Evolutionary conservation across 1,140 invertebrate genomes (phyloP).

Genomic region (Hermetia illucens): DNA sequence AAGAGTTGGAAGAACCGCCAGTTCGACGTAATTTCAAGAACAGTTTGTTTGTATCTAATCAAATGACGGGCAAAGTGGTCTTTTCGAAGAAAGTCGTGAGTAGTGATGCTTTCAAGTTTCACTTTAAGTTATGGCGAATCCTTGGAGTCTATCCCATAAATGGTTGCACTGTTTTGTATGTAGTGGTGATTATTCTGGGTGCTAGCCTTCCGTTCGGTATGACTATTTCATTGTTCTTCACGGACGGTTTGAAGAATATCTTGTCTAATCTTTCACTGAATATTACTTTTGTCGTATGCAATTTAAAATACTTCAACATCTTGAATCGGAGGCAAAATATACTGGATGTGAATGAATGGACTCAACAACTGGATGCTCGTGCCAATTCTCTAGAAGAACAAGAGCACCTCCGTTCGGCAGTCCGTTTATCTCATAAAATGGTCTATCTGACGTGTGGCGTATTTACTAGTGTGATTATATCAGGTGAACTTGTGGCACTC

Average conservation of each 20-base stretch:
- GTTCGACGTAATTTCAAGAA: too few relatives aligned
- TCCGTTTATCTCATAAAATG: constrained; percentile 7
- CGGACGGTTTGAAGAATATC: constrained; percentile 13
- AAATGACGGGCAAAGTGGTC: too few relatives aligned
- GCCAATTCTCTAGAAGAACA: constrained; percentile 10
- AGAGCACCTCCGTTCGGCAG: constrained; percentile 6
- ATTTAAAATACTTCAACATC: constrained; percentile 22
- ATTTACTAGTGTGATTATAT: constrained; percentile 16
- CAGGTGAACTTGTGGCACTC: constrained; percentile 15
- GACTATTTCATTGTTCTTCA: constrained; percentile 15
- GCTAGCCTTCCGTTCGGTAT: constrained; percentile 20
- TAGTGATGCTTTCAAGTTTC: constrained; percentile 15
- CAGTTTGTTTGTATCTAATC: too few relatives aligned
- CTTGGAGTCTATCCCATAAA: constrained; percentile 13
- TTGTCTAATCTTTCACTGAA: constrained; percentile 24
- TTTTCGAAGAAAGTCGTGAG: too few relatives aligned
- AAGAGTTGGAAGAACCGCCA: too few relatives aligned
- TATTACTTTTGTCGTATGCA: constrained; percentile 19
- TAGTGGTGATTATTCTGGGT: constrained; percentile 11
- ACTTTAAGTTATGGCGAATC: constrained; percentile 18
- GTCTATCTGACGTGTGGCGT: constrained; percentile 16
- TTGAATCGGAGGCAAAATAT: constrained; percentile 15
- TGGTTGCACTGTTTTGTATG: constrained; percentile 5
- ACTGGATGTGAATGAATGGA: constrained; percentile 8
- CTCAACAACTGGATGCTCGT: constrained; percentile 11